Conservation (phyloP, 2,888 invertebrate species). For the Desoria tigrina region DNA sequence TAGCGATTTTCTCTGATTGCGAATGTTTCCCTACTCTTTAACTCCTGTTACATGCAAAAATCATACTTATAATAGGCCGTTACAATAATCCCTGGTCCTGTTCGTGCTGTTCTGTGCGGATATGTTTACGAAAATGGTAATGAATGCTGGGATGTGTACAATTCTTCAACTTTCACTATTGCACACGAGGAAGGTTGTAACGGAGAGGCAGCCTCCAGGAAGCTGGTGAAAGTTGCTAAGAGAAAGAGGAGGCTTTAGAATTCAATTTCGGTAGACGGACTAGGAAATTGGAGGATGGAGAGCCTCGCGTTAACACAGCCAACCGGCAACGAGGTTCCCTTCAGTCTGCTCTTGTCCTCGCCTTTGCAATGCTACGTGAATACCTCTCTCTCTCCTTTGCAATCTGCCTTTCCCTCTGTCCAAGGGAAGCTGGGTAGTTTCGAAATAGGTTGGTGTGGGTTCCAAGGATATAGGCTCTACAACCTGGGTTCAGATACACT, state of each 20-base stretch:
- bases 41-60: too few relatives aligned
- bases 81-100: too few relatives aligned
- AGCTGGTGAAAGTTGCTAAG: background rate
- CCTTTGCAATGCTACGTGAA: background rate
- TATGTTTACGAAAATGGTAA: too few relatives aligned
- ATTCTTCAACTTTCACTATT: too few relatives aligned
- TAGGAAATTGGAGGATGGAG: background rate
- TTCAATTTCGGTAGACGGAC: background rate
- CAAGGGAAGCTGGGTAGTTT: background rate
- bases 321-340: constrained; percentile 5
- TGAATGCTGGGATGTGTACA: too few relatives aligned
- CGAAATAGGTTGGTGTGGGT: background rate
- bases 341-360: background rate
- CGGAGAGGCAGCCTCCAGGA: background rate
- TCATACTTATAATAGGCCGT: too few relatives aligned
- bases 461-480: too few relatives aligned
- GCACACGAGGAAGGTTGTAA: background rate
- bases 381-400: background rate
- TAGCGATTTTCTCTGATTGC: too few relatives aligned
- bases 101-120: too few relatives aligned
- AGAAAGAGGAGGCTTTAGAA: background rate
- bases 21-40: too few relatives aligned
- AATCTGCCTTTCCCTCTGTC: background rate
- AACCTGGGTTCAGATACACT: too few relatives aligned
- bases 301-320: background rate